phyloP scores from a whole-genome alignment of 23 tunicate species.

The Clavelina lepadiformis region DNA sequence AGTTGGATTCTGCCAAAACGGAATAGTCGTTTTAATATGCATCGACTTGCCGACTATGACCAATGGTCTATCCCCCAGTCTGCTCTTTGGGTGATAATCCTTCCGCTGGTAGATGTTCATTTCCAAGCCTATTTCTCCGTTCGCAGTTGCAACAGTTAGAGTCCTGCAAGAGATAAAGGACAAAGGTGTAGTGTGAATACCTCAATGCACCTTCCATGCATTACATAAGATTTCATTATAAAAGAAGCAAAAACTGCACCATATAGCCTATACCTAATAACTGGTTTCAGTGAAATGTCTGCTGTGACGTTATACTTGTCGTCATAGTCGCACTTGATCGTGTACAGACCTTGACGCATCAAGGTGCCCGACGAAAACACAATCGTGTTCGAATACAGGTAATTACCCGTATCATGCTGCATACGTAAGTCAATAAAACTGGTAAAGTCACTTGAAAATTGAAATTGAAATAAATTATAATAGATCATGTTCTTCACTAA shows the following conservation, averaged over 20 bases:
- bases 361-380: constrained; percentile 13
- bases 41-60: constrained; percentile 46
- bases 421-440: not conserved
- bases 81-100: constrained; percentile 68
- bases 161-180: constrained; percentile 41
- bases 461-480: too few species aligned
- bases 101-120: constrained; percentile 59
- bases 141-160: constrained; percentile 44
- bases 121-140: constrained; percentile 40
- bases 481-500: not conserved
- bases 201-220: not conserved
- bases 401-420: constrained; percentile 33
- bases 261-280: constrained; percentile 10
- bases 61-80: constrained; percentile 39
- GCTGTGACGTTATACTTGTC: constrained; percentile 62
- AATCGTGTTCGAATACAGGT: constrained; percentile 38
- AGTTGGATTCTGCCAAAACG: not conserved
- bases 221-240: constrained; percentile 1
- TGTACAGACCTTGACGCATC: not conserved
- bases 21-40: not conserved
- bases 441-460: not conserved
- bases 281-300: constrained; percentile 20
- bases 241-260: constrained; percentile 1
- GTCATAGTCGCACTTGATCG: constrained; percentile 44
- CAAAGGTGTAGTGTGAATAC: not conserved